phyloP scores from a whole-genome alignment of 2,797 vertebrate genomes.

The Podarcis lilfordi region DNA sequence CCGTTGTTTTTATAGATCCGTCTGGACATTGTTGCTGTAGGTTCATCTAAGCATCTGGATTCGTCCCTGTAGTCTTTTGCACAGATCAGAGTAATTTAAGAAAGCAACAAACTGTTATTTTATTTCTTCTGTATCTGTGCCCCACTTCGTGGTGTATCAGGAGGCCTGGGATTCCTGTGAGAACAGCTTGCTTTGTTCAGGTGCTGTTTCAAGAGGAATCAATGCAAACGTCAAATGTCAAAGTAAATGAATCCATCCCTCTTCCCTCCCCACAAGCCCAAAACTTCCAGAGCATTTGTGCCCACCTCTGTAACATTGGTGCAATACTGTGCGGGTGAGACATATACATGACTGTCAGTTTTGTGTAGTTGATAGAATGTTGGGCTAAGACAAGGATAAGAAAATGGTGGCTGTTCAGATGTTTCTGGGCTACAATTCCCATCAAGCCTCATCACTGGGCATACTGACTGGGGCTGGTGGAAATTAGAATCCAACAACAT shows the following conservation, averaged over 20 bases:
- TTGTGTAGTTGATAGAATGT: neutral
- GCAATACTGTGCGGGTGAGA: neutral
- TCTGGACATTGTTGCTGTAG: too few species aligned
- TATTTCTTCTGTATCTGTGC: neutral
- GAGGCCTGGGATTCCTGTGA: neutral
- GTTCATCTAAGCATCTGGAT: neutral
- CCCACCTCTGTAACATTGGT: neutral
- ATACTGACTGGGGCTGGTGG: too few species aligned
- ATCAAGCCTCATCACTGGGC: too few species aligned
- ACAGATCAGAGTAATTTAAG: neutral
- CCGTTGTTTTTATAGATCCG: neutral
- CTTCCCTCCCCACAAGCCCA: neutral
- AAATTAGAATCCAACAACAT: too few species aligned
- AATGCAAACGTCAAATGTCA: neutral
- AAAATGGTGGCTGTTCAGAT: too few species aligned
- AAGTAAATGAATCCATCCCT: neutral
- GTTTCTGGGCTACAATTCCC: too few species aligned
- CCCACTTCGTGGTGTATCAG: neutral
- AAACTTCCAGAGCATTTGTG: neutral
- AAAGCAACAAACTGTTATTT: neutral
- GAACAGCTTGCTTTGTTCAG: slow-evolving; percentile 1
- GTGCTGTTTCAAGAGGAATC: neutral
- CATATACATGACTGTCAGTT: too few species aligned
- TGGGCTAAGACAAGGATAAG: too few species aligned
- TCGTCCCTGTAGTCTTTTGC: neutral